Conservation (phyloP, 1,140 invertebrate species). For the Diabrotica undecimpunctata region DNA sequence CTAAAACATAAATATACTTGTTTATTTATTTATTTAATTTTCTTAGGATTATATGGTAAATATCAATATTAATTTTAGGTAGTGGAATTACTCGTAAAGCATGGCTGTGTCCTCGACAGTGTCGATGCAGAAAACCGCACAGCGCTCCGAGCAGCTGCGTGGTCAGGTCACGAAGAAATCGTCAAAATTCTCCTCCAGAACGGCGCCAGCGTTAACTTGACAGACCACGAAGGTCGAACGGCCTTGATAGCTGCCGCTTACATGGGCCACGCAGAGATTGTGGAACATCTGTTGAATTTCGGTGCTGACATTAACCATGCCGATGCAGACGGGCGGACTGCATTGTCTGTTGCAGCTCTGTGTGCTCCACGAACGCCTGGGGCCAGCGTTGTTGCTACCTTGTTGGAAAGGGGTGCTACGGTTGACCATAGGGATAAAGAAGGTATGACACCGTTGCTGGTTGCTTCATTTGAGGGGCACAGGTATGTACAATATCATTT, state of each 20-base stretch:
- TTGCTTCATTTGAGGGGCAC: constrained; percentile 92
- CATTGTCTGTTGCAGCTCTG: constrained; percentile 85
- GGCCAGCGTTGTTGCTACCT: constrained; percentile 64
- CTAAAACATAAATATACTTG: not conserved
- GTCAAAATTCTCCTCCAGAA: constrained; percentile 70
- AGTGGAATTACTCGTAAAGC: constrained; percentile 74
- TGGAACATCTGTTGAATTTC: constrained; percentile 76
- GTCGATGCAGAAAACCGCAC: constrained; percentile 70
- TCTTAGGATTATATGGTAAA: no score
- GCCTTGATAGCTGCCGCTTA: constrained; percentile 86
- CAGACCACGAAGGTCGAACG: constrained; percentile 71
- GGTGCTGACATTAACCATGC: constrained; percentile 83
- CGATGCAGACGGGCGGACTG: constrained; percentile 87
- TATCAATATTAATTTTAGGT: constrained; percentile 54
- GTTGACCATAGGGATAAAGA: constrained; percentile 89
- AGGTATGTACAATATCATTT: constrained; percentile 51
- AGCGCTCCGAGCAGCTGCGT: constrained; percentile 72
- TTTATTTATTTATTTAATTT: no score
- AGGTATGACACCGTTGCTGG: constrained; percentile 87
- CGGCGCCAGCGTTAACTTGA: constrained; percentile 64
- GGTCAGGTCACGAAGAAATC: constrained; percentile 80
- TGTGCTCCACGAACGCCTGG: constrained; percentile 78
- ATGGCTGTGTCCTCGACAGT: constrained; percentile 78
- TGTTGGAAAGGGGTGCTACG: constrained; percentile 80
- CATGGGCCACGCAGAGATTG: constrained; percentile 91